Evolutionary conservation across 35 echinoderm and acorn worm genomes (phyloP), one percentile per base, ranked within the genome.

Genomic region (Anneissia japonica): DNA sequence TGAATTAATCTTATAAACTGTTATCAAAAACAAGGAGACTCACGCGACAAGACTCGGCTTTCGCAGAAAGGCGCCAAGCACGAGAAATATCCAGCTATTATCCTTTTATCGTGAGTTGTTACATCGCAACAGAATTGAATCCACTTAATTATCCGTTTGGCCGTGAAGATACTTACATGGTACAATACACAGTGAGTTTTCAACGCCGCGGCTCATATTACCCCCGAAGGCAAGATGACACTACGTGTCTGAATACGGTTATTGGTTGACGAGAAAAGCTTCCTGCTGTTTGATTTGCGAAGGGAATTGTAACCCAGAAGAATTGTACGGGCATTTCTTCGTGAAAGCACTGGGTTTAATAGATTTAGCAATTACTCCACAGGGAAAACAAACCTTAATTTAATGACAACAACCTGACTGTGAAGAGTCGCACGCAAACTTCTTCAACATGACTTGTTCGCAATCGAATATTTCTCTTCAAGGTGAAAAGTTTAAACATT

Each of bases 401-500:
- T 64, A 64, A 64, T 64, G 51, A 64, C 10, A 64, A 64, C 51
- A 64, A 64, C 10, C 26, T 23, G 51, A 64, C 51, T 64, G 51
- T 64, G 1, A 64, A 64, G 6, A 12, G 19, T 64, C 1, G 51
- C 51, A 64, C 51, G 51, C 51, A 64, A 64, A 64, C 51, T 64
- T 64, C 51, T 64, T 64, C 51, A 64, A 64, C 51, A 64, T 64
- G 51, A 64, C 51, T 64, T 64, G 51, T 26, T 64, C 51, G 19
- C 51, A 64, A 64, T 64, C 51, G 10, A 64, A 64, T 64, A 64
- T 64, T 64, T 23, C n/a, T n/a, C n/a, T 26, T 16, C 11, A 64
- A 64, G 51, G 51, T 64, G 51, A 64, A 64, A 64, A 64, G 51
- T 64, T 64, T 64, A 64, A 64, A 64, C 51, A 64, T 64, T 64